Percentiles rank a stretch among this genome's conserved stretches.
Evolutionary conservation across 2,888 invertebrate genomes (phyloP).

Genomic region (Scaptomyza tumidula): DNA sequence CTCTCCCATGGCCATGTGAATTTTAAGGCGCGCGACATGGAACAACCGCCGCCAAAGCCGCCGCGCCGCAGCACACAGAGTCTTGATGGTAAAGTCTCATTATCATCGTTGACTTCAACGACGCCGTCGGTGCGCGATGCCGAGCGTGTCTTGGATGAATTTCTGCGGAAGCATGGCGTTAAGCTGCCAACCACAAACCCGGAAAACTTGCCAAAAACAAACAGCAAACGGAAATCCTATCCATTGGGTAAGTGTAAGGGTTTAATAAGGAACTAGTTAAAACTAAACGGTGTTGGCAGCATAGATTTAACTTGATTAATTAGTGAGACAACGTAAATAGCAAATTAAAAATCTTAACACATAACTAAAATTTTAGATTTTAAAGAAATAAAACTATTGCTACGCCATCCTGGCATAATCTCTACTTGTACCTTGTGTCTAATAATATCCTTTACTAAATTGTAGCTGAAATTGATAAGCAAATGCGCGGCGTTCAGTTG

Average conservation of each 20-base stretch:
- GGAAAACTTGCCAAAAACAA: constrained; percentile 24
- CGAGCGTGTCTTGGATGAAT: constrained; percentile 79
- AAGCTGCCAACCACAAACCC: constrained; percentile 42
- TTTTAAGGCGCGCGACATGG: constrained; percentile 70
- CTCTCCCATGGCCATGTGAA: constrained; percentile 65
- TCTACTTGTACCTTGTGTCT: background rate
- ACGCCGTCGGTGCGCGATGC: constrained; percentile 81
- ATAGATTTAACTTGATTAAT: background rate
- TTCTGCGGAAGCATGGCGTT: constrained; percentile 72
- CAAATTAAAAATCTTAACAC: constrained; percentile 3
- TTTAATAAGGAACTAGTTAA: background rate
- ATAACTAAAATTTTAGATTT: constrained; percentile 19
- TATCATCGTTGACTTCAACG: constrained; percentile 69
- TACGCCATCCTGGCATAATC: background rate
- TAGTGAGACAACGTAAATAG: constrained; percentile 5
- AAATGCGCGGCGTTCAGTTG: constrained; percentile 15
- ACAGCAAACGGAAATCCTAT: constrained; percentile 69
- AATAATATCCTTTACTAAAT: background rate
- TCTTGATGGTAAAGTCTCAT: constrained; percentile 64
- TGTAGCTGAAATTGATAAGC: constrained; percentile 63
- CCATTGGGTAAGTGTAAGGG: constrained; percentile 70
- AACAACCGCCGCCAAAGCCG: constrained; percentile 81
- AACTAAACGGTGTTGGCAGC: constrained; percentile 29
- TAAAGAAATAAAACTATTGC: background rate
- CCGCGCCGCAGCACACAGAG: constrained; percentile 77